A percentile compares a stretch with the other conserved stretches of the same genome.
These are phyloP conservation scores for Pseudococcus longispinus DNA, from an alignment of 2,888 invertebrate genomes.

Conservation along the genomic window DNA sequence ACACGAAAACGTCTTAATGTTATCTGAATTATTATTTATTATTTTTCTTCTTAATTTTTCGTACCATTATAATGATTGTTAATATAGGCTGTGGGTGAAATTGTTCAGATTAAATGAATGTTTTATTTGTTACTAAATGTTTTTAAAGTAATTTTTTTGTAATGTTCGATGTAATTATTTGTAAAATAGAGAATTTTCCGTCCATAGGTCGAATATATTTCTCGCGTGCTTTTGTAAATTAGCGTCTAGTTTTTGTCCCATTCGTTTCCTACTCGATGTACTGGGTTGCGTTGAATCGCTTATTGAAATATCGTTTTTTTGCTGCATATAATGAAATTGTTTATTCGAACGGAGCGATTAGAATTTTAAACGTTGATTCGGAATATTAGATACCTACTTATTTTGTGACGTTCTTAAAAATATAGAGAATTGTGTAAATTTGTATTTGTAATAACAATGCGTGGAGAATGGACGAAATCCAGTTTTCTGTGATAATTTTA, in stretches of 20 bases:
- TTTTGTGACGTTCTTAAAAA: not conserved
- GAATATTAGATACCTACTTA: not conserved
- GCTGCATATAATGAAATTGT: not conserved
- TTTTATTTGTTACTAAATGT: conserved; percentile 37
- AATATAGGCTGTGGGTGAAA: conserved; percentile 45
- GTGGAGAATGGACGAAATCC: not conserved
- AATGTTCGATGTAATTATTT: conserved; percentile 23
- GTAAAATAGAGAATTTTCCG: conserved; percentile 40
- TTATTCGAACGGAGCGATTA: not conserved
- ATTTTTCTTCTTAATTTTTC: not conserved
- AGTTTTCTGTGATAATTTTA: conserved; percentile 10
- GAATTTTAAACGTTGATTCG: not conserved
- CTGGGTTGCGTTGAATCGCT: not conserved
- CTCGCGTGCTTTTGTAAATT: conserved; percentile 9
- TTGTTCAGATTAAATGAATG: conserved; percentile 43
- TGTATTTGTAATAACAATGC: not conserved
- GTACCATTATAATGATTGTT: conserved; percentile 41
- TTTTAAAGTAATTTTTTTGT: conserved; percentile 36
- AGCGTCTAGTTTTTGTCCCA: not conserved
- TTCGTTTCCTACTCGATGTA: not conserved
- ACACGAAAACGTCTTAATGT: conserved; percentile 56
- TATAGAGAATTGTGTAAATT: not conserved
- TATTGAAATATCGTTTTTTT: not conserved
- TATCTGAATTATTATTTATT: not conserved
- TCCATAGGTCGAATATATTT: conserved; percentile 35